These are phyloP conservation scores for Tenthredo scrophulariae DNA, from an alignment of 2,888 invertebrate genomes.

Conservation along the genomic window DNA sequence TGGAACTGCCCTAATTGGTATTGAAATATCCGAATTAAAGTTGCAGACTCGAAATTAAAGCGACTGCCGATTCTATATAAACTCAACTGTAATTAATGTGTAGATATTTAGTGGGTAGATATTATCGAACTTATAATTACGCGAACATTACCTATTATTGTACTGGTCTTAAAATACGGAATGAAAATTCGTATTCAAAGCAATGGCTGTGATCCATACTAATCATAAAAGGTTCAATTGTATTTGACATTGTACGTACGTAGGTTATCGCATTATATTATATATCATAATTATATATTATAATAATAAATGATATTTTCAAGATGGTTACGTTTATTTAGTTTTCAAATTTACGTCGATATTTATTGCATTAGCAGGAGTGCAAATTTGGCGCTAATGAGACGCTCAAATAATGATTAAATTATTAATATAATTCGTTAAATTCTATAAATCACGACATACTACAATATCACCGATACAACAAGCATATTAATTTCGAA, in stretches of 20 bases:
- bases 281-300: slow-evolving; percentile 58
- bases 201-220: slow-evolving; percentile 77
- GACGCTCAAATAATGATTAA: slow-evolving; percentile 37
- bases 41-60: background rate
- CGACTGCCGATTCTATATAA: slow-evolving; percentile 11
- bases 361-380: slow-evolving; percentile 3
- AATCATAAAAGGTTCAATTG: slow-evolving; percentile 72
- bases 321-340: slow-evolving; percentile 61
- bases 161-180: slow-evolving; percentile 76
- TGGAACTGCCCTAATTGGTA: background rate
- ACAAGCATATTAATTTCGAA: background rate
- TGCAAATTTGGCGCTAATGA: slow-evolving; percentile 19
- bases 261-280: slow-evolving; percentile 58
- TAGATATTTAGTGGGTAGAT: slow-evolving; percentile 60
- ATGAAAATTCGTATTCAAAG: slow-evolving; percentile 77
- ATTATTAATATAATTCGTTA: slow-evolving; percentile 46
- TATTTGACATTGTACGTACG: slow-evolving; percentile 70
- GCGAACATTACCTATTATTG: slow-evolving; percentile 70
- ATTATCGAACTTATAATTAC: slow-evolving; percentile 68
- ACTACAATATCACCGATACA: background rate
- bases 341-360: slow-evolving; percentile 49
- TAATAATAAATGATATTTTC: slow-evolving; percentile 64
- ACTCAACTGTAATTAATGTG: slow-evolving; percentile 60
- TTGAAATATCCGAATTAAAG: background rate
- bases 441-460: background rate